Conservation (phyloP, 2,113 vertebrate genomes). For the Leucopsar rothschildi region DNA sequence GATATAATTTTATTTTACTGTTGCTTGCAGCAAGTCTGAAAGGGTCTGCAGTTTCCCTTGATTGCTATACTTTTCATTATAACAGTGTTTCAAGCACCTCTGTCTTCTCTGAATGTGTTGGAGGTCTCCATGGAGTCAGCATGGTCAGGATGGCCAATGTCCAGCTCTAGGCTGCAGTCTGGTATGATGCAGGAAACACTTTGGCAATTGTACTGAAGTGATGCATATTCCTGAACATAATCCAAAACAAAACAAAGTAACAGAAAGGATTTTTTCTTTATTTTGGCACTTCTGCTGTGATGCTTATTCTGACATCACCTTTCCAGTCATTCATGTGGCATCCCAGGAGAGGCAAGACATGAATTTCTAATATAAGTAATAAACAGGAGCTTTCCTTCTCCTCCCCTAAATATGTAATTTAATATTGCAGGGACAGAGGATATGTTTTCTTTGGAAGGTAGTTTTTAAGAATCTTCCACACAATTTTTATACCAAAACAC, state of each 20-base stretch:
- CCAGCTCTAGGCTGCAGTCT: background rate
- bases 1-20: background rate
- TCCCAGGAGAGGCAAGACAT: background rate
- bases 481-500: background rate
- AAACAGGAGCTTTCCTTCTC: background rate
- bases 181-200: background rate
- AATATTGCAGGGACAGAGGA: background rate
- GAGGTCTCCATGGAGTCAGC: background rate
- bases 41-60: background rate
- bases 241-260: background rate
- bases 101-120: background rate
- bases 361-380: background rate
- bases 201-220: background rate
- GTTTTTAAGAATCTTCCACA: background rate
- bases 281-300: background rate
- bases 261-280: background rate
- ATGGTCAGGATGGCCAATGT: background rate
- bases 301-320: background rate
- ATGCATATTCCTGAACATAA: background rate
- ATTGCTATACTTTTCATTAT: background rate
- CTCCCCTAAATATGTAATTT: background rate
- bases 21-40: background rate
- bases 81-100: background rate
- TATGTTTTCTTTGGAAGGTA: background rate
- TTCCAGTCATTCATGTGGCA: background rate